Evolutionary conservation across 2,888 invertebrate species (phyloP).

Genomic region (Drosophila mulleri): DNA sequence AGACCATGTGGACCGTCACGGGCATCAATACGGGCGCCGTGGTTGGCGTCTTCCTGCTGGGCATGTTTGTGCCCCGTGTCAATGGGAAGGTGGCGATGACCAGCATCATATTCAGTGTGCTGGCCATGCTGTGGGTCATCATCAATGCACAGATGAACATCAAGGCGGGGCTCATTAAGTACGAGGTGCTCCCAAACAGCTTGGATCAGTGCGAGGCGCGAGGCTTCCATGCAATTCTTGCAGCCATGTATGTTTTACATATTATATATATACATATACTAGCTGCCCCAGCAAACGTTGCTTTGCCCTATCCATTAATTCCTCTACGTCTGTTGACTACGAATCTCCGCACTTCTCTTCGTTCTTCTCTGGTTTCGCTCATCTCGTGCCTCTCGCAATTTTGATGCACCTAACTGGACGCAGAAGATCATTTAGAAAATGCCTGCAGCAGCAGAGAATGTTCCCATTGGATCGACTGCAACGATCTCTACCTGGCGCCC

Average conservation of each 20-base stretch:
- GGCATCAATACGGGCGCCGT: constrained; percentile 87
- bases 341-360: too few relatives aligned
- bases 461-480: too few relatives aligned
- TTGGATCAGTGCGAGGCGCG: constrained; percentile 76
- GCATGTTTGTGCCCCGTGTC: constrained; percentile 89
- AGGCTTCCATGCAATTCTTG: constrained; percentile 55
- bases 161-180: constrained; percentile 72
- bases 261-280: neutral
- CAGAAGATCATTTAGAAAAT: too few relatives aligned
- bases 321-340: too few relatives aligned
- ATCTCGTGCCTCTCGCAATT: too few relatives aligned
- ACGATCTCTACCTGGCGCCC: too few relatives aligned
- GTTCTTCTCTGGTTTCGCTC: too few relatives aligned
- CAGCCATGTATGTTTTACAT: constrained; percentile 63
- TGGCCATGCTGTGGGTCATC: constrained; percentile 80
- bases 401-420: too few relatives aligned
- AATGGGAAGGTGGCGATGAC: constrained; percentile 85
- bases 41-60: constrained; percentile 89
- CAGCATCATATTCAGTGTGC: constrained; percentile 78
- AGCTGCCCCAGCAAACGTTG: too few relatives aligned
- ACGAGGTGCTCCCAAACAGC: constrained; percentile 74
- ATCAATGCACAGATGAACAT: constrained; percentile 77
- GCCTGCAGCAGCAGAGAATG: too few relatives aligned
- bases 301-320: too few relatives aligned
- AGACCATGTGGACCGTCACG: constrained; percentile 85